phyloP scores from a whole-genome alignment of 1,140 invertebrate genomes.

The Anastatus disparis region DNA sequence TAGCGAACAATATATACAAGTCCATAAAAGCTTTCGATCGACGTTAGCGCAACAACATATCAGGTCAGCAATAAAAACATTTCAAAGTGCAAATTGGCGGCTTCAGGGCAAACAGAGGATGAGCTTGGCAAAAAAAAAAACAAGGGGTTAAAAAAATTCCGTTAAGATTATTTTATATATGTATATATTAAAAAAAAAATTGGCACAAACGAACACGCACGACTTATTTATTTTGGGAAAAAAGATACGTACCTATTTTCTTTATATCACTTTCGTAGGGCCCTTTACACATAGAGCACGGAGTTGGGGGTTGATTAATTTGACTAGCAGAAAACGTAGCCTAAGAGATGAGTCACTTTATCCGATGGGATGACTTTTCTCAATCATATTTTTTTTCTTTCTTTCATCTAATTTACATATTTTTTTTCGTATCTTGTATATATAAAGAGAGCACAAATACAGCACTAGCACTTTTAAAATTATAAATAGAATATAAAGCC shows the following conservation, averaged over 20 bases:
- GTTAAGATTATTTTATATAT: slow-evolving; percentile 13
- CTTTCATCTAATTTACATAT: too few species aligned
- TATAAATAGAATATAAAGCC: background rate
- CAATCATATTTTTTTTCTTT: too few species aligned
- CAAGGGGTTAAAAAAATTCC: background rate
- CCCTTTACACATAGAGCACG: background rate
- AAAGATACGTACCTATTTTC: slow-evolving; percentile 50
- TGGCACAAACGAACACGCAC: slow-evolving; percentile 45
- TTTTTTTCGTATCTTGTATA: too few species aligned
- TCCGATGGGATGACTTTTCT: slow-evolving; percentile 8
- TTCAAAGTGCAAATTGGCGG: slow-evolving; percentile 20
- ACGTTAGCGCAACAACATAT: slow-evolving; percentile 2
- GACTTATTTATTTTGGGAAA: slow-evolving; percentile 42
- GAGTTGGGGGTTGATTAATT: too few species aligned
- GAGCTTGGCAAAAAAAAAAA: too few species aligned
- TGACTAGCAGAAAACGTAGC: background rate
- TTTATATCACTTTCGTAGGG: slow-evolving; percentile 10
- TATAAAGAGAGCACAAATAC: background rate
- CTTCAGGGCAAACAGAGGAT: too few species aligned
- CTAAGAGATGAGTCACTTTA: slow-evolving; percentile 31
- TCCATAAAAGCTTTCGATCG: slow-evolving; percentile 8
- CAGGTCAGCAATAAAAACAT: slow-evolving; percentile 14
- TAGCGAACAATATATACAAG: background rate
- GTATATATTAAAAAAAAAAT: slow-evolving; percentile 19
- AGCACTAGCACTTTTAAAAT: background rate